Evolutionary conservation across 2,113 vertebrate species (phyloP).

Genomic region (Orycteropus afer): DNA sequence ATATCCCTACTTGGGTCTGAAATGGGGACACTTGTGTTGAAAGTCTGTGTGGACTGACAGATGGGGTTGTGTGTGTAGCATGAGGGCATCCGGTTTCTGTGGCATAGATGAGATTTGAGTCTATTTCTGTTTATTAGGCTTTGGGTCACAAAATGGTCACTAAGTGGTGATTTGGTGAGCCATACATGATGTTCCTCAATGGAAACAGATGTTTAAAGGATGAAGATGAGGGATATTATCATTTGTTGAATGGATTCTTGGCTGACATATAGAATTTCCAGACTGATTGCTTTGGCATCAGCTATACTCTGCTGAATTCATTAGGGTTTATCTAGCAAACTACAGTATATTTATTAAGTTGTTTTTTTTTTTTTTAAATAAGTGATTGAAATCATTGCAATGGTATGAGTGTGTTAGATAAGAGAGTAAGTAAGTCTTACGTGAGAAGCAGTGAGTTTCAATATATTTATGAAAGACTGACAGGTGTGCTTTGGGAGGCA

Average conservation of each 20-base stretch:
- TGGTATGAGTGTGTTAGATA: not conserved
- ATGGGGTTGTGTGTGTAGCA: not conserved
- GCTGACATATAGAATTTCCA: not conserved
- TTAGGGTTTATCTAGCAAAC: slow-evolving; percentile 14
- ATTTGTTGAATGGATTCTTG: not conserved
- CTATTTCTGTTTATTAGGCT: not conserved
- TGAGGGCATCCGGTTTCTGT: not conserved
- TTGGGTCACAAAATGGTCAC: not conserved
- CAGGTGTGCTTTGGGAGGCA: not conserved
- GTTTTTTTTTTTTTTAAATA: not conserved
- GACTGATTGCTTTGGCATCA: not conserved
- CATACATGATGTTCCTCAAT: not conserved
- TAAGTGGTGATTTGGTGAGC: not conserved
- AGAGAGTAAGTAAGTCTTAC: not conserved
- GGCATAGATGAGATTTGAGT: not conserved
- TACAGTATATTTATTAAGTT: not conserved
- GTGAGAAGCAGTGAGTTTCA: not conserved
- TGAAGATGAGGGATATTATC: not conserved
- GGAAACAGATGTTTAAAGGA: not conserved
- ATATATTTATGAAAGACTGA: not conserved
- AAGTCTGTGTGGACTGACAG: not conserved
- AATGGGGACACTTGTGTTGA: not conserved
- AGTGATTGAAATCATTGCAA: not conserved
- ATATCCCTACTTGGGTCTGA: not conserved
- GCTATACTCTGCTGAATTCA: not conserved